These are phyloP conservation scores for Gambusia affinis DNA, from an alignment of 2,113 vertebrate species.

Conservation along the genomic window DNA sequence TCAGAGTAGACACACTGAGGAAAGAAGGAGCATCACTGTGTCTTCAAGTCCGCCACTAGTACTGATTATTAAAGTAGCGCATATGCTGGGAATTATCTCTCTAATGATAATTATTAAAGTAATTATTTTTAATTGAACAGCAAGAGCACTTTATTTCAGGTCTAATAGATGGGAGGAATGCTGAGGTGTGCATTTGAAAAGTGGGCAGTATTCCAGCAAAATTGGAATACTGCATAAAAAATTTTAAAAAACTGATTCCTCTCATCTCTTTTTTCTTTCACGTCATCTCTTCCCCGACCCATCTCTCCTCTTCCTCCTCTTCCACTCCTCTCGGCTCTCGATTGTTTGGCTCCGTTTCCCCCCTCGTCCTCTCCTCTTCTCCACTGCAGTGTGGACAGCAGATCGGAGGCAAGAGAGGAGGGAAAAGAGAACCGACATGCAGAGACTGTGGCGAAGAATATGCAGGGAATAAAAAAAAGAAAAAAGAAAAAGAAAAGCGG, in stretches of 20 bases:
- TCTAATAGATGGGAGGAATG: conserved; percentile 25
- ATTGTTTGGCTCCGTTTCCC: not conserved
- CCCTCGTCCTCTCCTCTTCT: conserved; percentile 45
- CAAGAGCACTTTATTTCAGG: conserved; percentile 41
- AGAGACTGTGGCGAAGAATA: conserved; percentile 17
- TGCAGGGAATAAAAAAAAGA: not conserved
- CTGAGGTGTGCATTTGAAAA: conserved; percentile 19
- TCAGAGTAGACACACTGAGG: not conserved
- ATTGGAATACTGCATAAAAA: conserved; percentile 3
- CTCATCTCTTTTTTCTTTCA: conserved; percentile 19
- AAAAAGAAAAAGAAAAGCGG: not conserved
- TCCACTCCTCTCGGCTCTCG: conserved; percentile 24
- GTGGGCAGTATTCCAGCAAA: conserved; percentile 8
- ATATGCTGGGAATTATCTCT: conserved; percentile 50
- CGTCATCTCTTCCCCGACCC: conserved; percentile 25
- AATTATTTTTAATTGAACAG: conserved; percentile 46
- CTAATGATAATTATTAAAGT: conserved; percentile 68
- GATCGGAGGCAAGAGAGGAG: conserved; percentile 17
- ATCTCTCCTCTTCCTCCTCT: conserved; percentile 16
- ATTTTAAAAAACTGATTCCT: not conserved
- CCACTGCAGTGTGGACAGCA: conserved; percentile 50
- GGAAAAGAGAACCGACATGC: conserved; percentile 22
- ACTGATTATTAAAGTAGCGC: conserved; percentile 51
- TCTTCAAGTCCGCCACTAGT: conserved; percentile 36
- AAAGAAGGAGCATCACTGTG: not conserved